Conservation (phyloP, 2,797 vertebrate genomes). For the Myotis findleyi region DNA sequence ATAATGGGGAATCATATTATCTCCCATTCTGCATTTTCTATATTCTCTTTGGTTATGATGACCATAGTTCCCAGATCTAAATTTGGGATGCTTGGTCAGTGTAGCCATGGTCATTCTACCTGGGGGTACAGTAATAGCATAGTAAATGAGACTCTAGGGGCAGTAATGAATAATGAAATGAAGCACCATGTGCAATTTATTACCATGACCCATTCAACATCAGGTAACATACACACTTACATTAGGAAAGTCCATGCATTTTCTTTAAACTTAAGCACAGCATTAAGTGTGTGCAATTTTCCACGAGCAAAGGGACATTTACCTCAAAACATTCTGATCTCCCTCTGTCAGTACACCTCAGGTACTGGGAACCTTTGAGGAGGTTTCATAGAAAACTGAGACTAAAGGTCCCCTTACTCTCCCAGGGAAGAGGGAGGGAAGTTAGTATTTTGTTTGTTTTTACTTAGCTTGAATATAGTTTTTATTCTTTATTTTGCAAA, state of each 20-base stretch:
- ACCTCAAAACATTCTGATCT: neutral
- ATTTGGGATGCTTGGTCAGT: neutral
- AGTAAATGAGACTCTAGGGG: neutral
- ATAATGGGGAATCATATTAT: neutral
- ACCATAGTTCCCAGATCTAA: neutral
- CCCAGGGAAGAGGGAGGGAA: neutral
- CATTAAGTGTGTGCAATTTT: neutral
- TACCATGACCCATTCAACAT: neutral
- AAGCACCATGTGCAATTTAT: neutral
- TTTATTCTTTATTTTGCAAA: constrained; percentile 32
- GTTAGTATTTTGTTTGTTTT: constrained; percentile 33
- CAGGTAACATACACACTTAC: neutral
- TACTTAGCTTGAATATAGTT: neutral
- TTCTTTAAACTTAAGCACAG: constrained; percentile 31
- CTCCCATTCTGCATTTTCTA: neutral
- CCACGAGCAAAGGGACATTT: neutral
- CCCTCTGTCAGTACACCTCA: neutral
- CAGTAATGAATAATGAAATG: neutral
- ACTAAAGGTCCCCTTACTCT: neutral
- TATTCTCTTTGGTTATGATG: neutral
- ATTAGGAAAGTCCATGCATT: neutral
- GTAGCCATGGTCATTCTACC: neutral
- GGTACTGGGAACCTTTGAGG: neutral
- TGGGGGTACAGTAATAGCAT: neutral
- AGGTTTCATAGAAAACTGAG: constrained; percentile 3